Conservation (phyloP, 1,140 invertebrate species). For the Coptotermes formosanus region DNA sequence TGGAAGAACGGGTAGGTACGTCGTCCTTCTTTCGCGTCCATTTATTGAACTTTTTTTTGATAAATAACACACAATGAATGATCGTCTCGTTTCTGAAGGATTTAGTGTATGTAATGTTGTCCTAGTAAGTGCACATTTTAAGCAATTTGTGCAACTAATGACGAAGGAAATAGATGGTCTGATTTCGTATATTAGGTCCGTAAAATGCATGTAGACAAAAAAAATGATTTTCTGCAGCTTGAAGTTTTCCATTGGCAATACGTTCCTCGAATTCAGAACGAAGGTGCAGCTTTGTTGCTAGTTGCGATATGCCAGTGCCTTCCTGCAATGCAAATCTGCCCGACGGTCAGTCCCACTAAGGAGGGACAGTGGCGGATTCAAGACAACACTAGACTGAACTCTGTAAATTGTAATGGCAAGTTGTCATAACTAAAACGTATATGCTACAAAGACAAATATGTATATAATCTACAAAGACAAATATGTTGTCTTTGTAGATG, state of each 20-base stretch:
- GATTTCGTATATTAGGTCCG: neutral
- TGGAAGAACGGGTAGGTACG: neutral
- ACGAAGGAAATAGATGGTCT: neutral
- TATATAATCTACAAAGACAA: too few species aligned
- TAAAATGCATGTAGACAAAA: neutral
- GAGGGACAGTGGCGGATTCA: neutral
- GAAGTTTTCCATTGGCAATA: neutral
- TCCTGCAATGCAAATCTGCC: neutral
- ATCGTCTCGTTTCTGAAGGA: neutral
- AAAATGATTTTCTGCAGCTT: neutral
- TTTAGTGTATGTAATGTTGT: neutral
- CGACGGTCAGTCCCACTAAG: neutral
- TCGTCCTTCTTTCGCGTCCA: neutral
- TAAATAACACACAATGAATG: neutral
- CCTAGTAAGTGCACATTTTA: neutral
- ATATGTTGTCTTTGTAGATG: too few species aligned
- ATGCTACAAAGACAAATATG: too few species aligned
- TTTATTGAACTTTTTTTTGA: neutral
- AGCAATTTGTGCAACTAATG: neutral
- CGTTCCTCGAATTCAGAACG: neutral
- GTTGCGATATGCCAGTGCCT: neutral
- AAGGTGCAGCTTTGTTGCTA: neutral
- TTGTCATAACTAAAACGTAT: too few species aligned
- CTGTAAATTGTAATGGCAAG: too few species aligned
- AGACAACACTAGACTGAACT: neutral